A percentile compares a stretch with the other conserved stretches of the same genome.
phyloP scores from a whole-genome alignment of 2,797 vertebrate species.

The Spinibarbus caldwelli region DNA sequence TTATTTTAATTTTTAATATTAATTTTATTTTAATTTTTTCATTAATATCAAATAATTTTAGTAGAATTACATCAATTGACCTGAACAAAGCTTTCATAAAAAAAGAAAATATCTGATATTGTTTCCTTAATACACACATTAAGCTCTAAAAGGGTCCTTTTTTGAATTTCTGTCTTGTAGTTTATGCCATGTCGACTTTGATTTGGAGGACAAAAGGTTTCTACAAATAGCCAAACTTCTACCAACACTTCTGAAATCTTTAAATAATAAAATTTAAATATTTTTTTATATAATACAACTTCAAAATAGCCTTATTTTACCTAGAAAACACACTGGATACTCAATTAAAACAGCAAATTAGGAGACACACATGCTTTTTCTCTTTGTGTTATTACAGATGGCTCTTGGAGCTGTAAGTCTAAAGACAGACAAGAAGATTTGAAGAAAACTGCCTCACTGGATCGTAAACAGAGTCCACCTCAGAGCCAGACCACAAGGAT shows the following conservation, averaged over 20 bases:
- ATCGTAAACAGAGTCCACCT: slow-evolving; percentile 75
- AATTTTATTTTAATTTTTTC: background rate
- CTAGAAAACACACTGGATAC: too few species aligned
- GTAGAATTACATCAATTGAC: background rate
- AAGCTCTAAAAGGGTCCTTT: background rate
- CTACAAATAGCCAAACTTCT: background rate
- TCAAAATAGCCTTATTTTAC: background rate
- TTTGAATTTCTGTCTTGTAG: background rate
- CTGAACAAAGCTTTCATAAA: too few species aligned
- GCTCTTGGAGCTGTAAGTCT: slow-evolving; percentile 74
- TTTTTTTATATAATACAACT: background rate
- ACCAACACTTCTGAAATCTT: background rate
- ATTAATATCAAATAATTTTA: background rate
- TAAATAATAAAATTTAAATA: background rate
- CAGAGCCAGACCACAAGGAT: slow-evolving; percentile 69
- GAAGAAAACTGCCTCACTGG: slow-evolving; percentile 81
- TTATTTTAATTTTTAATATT: too few species aligned
- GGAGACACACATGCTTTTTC: background rate
- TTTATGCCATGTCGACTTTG: background rate
- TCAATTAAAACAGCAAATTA: background rate
- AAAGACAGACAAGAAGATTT: slow-evolving; percentile 74
- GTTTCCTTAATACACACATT: background rate
- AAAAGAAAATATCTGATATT: background rate
- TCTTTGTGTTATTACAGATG: slow-evolving; percentile 69
- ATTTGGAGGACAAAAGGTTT: background rate